These are phyloP conservation scores for Cinclus mexicanus DNA, from an alignment of 2,113 vertebrate genomes.

Conservation along the genomic window DNA sequence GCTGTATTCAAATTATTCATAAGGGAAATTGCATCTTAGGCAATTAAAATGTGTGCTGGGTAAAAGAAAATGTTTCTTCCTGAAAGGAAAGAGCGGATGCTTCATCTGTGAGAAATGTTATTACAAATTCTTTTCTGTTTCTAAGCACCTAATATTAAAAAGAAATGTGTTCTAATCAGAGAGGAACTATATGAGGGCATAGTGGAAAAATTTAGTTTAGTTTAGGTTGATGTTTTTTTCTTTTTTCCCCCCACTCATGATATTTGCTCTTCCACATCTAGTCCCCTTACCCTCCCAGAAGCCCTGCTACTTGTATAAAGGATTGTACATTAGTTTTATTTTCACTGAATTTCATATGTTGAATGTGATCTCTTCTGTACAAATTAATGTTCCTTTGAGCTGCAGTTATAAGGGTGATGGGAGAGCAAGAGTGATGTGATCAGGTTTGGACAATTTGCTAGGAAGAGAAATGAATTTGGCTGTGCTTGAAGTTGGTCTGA, in stretches of 20 bases:
- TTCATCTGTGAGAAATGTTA: background rate
- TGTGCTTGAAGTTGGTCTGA: background rate
- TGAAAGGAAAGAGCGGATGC: slow-evolving; percentile 13
- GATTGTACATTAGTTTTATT: background rate
- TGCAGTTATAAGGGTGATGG: background rate
- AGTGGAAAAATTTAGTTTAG: background rate
- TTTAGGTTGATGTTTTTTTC: background rate
- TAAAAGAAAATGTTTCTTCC: slow-evolving; percentile 50
- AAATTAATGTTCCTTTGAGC: background rate
- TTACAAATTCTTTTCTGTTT: slow-evolving; percentile 12
- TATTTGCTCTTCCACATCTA: background rate
- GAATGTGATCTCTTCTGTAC: background rate
- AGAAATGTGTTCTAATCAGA: background rate
- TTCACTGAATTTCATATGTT: background rate
- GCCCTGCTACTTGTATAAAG: background rate
- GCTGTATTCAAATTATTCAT: slow-evolving; percentile 71
- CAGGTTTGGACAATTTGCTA: background rate
- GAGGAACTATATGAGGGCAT: background rate
- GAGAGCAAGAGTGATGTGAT: background rate
- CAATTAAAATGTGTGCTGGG: slow-evolving; percentile 56
- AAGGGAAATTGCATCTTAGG: slow-evolving; percentile 63
- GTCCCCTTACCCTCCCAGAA: background rate
- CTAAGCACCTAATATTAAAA: slow-evolving; percentile 3
- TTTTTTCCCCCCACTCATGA: rapidly evolving
- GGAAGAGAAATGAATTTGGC: background rate